phyloP scores from a whole-genome alignment of 1,140 invertebrate genomes.

The Caenorhabditis tropicalis region DNA sequence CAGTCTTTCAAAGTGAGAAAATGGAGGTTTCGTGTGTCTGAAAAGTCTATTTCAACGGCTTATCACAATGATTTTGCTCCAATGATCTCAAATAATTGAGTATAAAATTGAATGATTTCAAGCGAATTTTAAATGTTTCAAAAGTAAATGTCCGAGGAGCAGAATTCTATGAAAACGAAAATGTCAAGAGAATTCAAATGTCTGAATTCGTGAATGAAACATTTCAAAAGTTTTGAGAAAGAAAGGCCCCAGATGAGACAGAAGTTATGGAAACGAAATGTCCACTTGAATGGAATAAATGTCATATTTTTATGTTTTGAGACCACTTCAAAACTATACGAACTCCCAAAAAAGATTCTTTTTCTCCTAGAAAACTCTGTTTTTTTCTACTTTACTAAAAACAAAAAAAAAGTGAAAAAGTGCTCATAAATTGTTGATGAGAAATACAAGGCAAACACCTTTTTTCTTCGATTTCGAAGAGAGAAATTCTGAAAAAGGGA shows the following conservation, averaged over 20 bases:
- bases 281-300: not conserved
- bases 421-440: constrained; percentile 36
- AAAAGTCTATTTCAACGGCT: too few relatives aligned
- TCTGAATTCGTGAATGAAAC: too few relatives aligned
- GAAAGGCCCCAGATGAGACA: too few relatives aligned
- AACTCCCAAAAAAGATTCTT: not conserved
- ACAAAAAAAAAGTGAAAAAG: not conserved
- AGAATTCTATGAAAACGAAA: too few relatives aligned
- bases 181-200: too few relatives aligned
- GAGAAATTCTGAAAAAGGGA: not conserved
- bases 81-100: too few relatives aligned
- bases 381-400: not conserved
- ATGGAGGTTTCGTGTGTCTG: too few relatives aligned
- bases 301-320: not conserved
- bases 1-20: too few relatives aligned
- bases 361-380: not conserved
- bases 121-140: too few relatives aligned
- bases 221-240: not conserved
- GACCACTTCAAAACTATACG: constrained; percentile 10
- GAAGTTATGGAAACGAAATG: not conserved
- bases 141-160: too few relatives aligned
- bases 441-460: not conserved
- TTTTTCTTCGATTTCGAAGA: not conserved
- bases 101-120: too few relatives aligned
- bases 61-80: too few relatives aligned